phyloP scores from a whole-genome alignment of 2,888 invertebrate genomes.

The Epinotia bilunana region DNA sequence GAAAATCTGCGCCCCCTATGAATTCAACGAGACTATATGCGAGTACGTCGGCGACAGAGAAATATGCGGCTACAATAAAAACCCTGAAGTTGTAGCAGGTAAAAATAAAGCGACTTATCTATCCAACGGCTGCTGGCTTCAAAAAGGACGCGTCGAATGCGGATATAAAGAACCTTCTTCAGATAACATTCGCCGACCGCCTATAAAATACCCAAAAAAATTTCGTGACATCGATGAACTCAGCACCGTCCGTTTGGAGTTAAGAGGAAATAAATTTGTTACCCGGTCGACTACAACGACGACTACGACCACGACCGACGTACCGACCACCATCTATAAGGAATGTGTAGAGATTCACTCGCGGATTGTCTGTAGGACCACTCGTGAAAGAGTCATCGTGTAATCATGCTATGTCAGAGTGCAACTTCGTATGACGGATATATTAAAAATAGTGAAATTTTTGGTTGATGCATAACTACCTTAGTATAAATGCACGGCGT shows the following conservation, averaged over 20 bases:
- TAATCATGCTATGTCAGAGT: neutral
- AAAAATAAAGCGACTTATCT: neutral
- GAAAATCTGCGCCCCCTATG: slow-evolving; percentile 27
- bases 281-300: neutral
- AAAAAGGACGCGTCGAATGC: slow-evolving; percentile 30
- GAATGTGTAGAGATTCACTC: slow-evolving; percentile 30
- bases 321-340: neutral
- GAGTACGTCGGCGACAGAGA: slow-evolving; percentile 25
- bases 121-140: slow-evolving; percentile 34
- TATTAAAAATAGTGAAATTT: too few relatives aligned
- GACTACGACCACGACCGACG: neutral
- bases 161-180: slow-evolving; percentile 25
- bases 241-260: neutral
- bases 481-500: too few relatives aligned
- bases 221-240: neutral
- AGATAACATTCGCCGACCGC: slow-evolving; percentile 32
- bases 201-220: neutral
- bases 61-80: slow-evolving; percentile 22
- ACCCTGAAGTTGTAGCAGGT: slow-evolving; percentile 9
- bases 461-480: too few relatives aligned
- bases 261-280: neutral
- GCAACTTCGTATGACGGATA: neutral
- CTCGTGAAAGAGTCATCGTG: neutral
- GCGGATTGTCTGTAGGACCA: slow-evolving; percentile 22
- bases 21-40: slow-evolving; percentile 19